Percentiles rank a stretch among this genome's conserved stretches.
phyloP scores from a whole-genome alignment of 2,113 vertebrate genomes.

The Lepisosteus osseus region DNA sequence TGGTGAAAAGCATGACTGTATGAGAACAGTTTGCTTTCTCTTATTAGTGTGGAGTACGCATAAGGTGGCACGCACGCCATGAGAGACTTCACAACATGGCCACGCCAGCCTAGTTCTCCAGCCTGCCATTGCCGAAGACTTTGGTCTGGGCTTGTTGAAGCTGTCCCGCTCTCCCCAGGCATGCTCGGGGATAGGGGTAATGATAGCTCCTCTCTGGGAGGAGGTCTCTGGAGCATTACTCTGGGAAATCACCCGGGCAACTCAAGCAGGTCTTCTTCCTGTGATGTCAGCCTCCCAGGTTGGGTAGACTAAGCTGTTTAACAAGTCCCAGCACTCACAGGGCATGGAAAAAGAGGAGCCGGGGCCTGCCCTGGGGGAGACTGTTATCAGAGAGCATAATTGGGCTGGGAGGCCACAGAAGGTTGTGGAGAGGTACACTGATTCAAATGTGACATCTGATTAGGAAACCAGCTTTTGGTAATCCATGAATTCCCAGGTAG shows the following conservation, averaged over 20 bases:
- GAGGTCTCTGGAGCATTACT: background rate
- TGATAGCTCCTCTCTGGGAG: background rate
- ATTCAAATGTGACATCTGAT: background rate
- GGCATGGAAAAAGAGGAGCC: background rate
- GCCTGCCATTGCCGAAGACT: too few species aligned
- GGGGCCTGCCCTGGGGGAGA: background rate
- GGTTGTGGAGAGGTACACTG: background rate
- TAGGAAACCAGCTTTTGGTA: background rate
- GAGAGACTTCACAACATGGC: too few species aligned
- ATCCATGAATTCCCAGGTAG: background rate
- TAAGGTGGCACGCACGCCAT: too few species aligned
- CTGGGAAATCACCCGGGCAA: background rate
- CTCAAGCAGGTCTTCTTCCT: background rate
- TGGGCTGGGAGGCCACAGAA: constrained; percentile 3
- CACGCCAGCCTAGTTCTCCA: too few species aligned
- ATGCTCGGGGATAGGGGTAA: background rate
- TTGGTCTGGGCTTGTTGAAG: too few species aligned
- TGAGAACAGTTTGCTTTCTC: too few species aligned
- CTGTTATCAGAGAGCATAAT: constrained; percentile 1
- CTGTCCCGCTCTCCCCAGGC: background rate
- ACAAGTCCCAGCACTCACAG: background rate
- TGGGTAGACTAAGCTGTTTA: background rate
- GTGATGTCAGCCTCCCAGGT: background rate
- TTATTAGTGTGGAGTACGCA: too few species aligned
- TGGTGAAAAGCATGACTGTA: too few species aligned